phyloP scores from a whole-genome alignment of 2,888 invertebrate species.

The Mythimna impura region DNA sequence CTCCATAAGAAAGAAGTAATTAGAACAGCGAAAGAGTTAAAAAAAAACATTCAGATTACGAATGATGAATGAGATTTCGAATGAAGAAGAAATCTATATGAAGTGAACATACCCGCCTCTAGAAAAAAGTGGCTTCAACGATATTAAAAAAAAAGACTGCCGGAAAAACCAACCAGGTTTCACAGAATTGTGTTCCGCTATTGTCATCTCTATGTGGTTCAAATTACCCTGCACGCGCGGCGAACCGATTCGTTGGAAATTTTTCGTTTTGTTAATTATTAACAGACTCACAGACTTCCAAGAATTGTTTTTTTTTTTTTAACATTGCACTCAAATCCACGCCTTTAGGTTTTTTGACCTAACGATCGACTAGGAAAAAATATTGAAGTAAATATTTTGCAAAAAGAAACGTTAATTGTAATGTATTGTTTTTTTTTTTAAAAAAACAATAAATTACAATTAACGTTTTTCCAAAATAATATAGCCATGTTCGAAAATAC shows the following conservation, averaged over 20 bases:
- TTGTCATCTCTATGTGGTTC: neutral
- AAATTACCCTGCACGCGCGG: neutral
- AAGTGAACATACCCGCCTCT: neutral
- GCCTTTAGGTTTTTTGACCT: neutral
- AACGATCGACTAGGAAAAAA: neutral
- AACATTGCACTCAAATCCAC: neutral
- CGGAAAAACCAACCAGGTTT: neutral
- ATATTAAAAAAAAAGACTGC: neutral
- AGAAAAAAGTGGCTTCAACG: too few relatives aligned
- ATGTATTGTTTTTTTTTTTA: too few relatives aligned
- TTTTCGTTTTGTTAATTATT: neutral
- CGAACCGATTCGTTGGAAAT: neutral
- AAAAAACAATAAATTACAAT: too few relatives aligned
- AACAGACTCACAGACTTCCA: conserved; percentile 1
- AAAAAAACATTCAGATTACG: too few relatives aligned
- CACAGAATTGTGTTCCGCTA: neutral
- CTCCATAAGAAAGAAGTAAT: too few relatives aligned
- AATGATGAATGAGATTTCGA: too few relatives aligned
- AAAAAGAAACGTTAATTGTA: too few relatives aligned
- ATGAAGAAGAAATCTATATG: too few relatives aligned
- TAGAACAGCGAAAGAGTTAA: too few relatives aligned
- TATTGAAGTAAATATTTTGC: neutral
- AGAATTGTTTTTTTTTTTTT: conserved; percentile 5
- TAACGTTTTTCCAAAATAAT: too few relatives aligned
- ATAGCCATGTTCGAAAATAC: too few relatives aligned